These are phyloP conservation scores for Rhagium mordax DNA, from an alignment of 2,888 invertebrate species.

Conservation along the genomic window DNA sequence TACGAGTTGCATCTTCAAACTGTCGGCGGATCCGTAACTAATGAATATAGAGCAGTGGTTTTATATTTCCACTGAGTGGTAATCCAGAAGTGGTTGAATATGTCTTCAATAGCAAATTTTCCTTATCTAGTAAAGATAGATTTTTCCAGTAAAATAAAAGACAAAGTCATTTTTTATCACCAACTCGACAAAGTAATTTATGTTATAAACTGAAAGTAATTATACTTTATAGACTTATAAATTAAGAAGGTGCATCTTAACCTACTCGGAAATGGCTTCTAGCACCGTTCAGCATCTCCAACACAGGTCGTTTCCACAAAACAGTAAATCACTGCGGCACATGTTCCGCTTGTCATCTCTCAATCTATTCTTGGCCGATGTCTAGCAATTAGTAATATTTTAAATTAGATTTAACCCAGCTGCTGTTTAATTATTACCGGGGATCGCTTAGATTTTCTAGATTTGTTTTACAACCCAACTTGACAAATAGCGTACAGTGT, in stretches of 20 bases:
- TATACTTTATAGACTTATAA: background rate
- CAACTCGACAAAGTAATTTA: too few species aligned
- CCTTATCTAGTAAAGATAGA: too few species aligned
- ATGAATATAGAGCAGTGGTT: background rate
- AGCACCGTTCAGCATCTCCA: slow-evolving; percentile 10
- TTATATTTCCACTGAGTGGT: background rate
- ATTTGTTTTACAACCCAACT: slow-evolving; percentile 30
- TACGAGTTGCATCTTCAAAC: slow-evolving; percentile 4
- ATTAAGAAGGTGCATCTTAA: background rate
- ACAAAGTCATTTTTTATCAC: too few species aligned
- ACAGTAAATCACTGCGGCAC: slow-evolving; percentile 50
- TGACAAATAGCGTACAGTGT: slow-evolving; percentile 12
- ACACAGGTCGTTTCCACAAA: slow-evolving; percentile 44
- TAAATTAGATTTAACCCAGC: slow-evolving; percentile 42
- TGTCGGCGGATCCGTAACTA: background rate
- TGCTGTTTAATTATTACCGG: slow-evolving; percentile 25
- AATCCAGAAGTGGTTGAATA: background rate
- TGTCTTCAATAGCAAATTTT: background rate
- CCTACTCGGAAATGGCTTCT: background rate
- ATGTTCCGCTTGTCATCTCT: slow-evolving; percentile 35
- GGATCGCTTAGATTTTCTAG: slow-evolving; percentile 15
- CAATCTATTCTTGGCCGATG: slow-evolving; percentile 35
- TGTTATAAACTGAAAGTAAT: background rate
- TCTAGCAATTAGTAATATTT: slow-evolving; percentile 57
- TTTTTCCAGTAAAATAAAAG: too few species aligned